phyloP scores from a whole-genome alignment of 2,888 invertebrate species.

The Cheiracanthium punctorium region DNA sequence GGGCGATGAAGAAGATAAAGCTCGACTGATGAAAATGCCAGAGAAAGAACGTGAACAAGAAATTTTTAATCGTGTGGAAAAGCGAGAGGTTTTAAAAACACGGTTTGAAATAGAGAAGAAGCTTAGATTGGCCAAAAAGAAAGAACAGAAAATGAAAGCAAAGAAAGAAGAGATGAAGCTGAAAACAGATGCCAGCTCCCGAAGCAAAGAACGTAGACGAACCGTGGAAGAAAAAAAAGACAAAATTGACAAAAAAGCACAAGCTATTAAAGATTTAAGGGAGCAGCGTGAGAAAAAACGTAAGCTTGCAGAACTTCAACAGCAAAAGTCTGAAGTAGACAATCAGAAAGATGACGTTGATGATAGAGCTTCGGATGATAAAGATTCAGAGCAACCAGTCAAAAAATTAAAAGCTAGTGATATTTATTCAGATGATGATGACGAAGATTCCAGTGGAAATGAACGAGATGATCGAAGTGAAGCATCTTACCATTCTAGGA shows the following conservation, averaged over 20 bases:
- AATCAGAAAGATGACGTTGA: conserved; percentile 63
- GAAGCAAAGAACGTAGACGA: conserved; percentile 89
- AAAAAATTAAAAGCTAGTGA: conserved; percentile 94
- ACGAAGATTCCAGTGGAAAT: conserved; percentile 79
- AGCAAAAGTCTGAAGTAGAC: conserved; percentile 63
- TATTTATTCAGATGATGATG: conserved; percentile 90
- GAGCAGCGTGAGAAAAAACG: conserved; percentile 93
- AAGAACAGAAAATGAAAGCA: conserved; percentile 79
- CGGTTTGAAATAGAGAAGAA: conserved; percentile 97
- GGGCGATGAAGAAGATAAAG: conserved; percentile 96
- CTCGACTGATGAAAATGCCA: conserved; percentile 91
- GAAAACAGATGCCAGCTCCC: conserved; percentile 81
- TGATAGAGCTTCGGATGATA: conserved; percentile 76
- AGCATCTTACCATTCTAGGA: conserved; percentile 71
- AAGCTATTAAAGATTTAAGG: conserved; percentile 93
- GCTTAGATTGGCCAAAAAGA: conserved; percentile 87
- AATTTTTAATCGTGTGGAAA: conserved; percentile 96
- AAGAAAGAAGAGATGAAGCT: conserved; percentile 71
- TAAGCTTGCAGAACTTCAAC: conserved; percentile 81
- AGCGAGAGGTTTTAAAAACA: conserved; percentile 93
- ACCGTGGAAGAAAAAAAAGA: conserved; percentile 91
- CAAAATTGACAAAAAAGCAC: conserved; percentile 88
- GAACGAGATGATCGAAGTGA: conserved; percentile 89
- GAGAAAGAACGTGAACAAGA: conserved; percentile 98
- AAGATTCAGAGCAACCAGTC: conserved; percentile 75